Conservation (phyloP, 2,113 vertebrate species). For the Trichechus manatus region DNA sequence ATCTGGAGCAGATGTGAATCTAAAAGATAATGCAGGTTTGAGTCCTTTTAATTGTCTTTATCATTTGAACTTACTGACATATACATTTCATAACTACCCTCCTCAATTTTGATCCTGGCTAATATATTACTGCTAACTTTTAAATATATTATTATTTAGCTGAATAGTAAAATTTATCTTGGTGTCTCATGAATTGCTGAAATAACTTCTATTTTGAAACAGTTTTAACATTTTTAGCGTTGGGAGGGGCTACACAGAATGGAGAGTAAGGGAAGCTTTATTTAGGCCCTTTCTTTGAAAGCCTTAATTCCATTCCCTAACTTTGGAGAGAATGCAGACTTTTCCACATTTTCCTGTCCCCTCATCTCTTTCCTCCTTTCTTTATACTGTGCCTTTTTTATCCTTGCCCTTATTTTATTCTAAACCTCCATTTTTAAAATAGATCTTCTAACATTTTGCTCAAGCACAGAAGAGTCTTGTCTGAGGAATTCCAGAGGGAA, state of each 20-base stretch:
- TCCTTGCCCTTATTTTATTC: slow-evolving; percentile 26
- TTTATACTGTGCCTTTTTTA: neutral
- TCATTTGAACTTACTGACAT: slow-evolving; percentile 33
- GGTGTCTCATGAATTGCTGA: neutral
- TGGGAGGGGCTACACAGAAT: neutral
- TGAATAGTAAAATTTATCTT: slow-evolving; percentile 49
- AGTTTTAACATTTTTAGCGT: neutral
- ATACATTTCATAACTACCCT: neutral
- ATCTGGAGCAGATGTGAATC: slow-evolving; percentile 90
- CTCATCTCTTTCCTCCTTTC: slow-evolving; percentile 11
- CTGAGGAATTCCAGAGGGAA: slow-evolving; percentile 39
- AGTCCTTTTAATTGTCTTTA: slow-evolving; percentile 59
- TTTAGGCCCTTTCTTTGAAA: neutral
- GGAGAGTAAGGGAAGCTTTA: neutral
- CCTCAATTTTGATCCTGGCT: slow-evolving; percentile 33
- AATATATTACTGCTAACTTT: neutral
- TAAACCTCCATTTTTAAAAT: slow-evolving; percentile 29
- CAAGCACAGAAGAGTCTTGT: slow-evolving; percentile 19
- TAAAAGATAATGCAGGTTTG: slow-evolving; percentile 92
- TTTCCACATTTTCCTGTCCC: neutral
- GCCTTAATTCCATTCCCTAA: neutral
- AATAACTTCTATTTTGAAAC: slow-evolving; percentile 36
- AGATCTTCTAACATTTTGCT: slow-evolving; percentile 40
- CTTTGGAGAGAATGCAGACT: neutral
- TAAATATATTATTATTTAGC: slow-evolving; percentile 32